Conservation (phyloP, 2,888 invertebrate genomes). For the Oxycera nigricornis region DNA sequence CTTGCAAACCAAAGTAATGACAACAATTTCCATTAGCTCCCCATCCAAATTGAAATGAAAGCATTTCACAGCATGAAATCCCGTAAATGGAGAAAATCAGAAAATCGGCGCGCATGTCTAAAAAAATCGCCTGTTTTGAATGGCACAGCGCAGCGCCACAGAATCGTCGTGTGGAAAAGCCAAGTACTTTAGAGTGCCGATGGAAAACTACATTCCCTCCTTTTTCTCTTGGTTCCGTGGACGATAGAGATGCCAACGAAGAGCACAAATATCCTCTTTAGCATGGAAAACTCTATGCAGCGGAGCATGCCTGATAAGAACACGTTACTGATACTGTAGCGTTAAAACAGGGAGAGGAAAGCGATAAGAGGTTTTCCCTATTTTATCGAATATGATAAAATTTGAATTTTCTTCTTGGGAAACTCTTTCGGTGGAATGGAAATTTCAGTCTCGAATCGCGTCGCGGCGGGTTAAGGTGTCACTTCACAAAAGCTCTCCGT, state of each 20-base stretch:
- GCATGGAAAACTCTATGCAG: background rate
- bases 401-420: constrained; percentile 19
- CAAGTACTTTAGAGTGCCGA: background rate
- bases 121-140: too few species aligned
- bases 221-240: too few species aligned
- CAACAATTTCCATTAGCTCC: too few species aligned
- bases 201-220: too few species aligned
- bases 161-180: background rate
- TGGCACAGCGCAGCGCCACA: constrained; percentile 9
- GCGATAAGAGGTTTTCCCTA: constrained; percentile 22
- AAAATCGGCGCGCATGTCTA: too few species aligned
- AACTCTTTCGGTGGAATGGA: constrained; percentile 56
- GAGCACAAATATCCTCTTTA: constrained; percentile 1
- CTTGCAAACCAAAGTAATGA: too few species aligned
- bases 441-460: constrained; percentile 62
- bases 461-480: constrained; percentile 60
- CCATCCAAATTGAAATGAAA: too few species aligned
- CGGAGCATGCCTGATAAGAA: constrained; percentile 42
- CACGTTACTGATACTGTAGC: constrained; percentile 7
- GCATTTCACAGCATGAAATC: too few species aligned
- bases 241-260: too few species aligned
- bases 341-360: constrained; percentile 15
- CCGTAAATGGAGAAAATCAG: too few species aligned
- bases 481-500: background rate
- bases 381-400: constrained; percentile 14